A percentile compares a stretch with the other conserved stretches of the same genome.
phyloP scores from a whole-genome alignment of 1,140 invertebrate species.

The Asobara japonica region DNA sequence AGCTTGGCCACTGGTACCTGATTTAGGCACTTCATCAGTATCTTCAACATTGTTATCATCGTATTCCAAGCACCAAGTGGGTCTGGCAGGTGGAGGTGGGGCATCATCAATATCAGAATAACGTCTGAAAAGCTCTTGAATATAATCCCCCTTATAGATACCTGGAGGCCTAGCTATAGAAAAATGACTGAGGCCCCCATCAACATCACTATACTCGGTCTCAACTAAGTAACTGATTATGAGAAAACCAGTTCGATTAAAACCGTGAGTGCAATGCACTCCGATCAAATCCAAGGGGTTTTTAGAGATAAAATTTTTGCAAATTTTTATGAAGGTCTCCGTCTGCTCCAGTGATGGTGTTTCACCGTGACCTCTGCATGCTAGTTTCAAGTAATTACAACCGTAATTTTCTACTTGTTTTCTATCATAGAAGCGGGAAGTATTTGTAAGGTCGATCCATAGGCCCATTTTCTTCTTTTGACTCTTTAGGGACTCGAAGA shows the following conservation, averaged over 20 bases:
- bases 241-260: slow-evolving; percentile 97
- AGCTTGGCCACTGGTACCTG: slow-evolving; percentile 26
- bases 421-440: slow-evolving; percentile 90
- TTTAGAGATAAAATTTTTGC: slow-evolving; percentile 81
- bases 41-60: slow-evolving; percentile 61
- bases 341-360: slow-evolving; percentile 83
- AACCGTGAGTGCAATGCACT: slow-evolving; percentile 99
- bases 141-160: slow-evolving; percentile 83
- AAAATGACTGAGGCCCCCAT: slow-evolving; percentile 84
- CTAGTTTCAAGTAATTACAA: slow-evolving; percentile 86
- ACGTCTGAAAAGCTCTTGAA: slow-evolving; percentile 76
- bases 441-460: slow-evolving; percentile 98
- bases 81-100: slow-evolving; percentile 77
- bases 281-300: slow-evolving; percentile 84
- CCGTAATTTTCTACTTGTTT: slow-evolving; percentile 77
- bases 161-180: slow-evolving; percentile 76
- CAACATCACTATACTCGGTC: slow-evolving; percentile 78
- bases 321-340: slow-evolving; percentile 79
- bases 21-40: slow-evolving; percentile 46
- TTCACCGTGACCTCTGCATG: slow-evolving; percentile 87
- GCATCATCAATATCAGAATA: slow-evolving; percentile 83
- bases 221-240: slow-evolving; percentile 92
- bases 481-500: slow-evolving; percentile 77
- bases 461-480: slow-evolving; percentile 88
- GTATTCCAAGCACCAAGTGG: slow-evolving; percentile 82